These are phyloP conservation scores for Anoplius nigerrimus DNA, from an alignment of 2,888 invertebrate genomes.

Conservation along the genomic window DNA sequence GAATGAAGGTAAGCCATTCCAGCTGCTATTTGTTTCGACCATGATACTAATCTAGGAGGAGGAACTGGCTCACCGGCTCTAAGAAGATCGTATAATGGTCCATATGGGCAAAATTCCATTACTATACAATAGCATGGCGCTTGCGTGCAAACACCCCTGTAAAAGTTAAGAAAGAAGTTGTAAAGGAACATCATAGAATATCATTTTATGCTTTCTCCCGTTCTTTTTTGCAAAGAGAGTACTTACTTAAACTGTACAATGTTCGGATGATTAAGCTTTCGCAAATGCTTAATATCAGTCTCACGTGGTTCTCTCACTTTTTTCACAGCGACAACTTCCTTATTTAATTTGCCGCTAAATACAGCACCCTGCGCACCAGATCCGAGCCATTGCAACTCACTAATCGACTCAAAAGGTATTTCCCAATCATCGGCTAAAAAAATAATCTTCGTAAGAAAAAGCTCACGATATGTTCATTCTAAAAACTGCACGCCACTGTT, in stretches of 20 bases:
- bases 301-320: conserved; percentile 94
- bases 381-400: conserved; percentile 92
- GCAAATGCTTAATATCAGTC: conserved; percentile 93
- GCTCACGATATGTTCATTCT: no score
- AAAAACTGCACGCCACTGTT: no score
- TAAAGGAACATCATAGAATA: background rate
- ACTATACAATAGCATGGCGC: conserved; percentile 95
- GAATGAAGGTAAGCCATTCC: conserved; percentile 98
- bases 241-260: conserved; percentile 88
- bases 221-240: no score
- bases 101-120: conserved; percentile 99
- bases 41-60: conserved; percentile 90
- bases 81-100: conserved; percentile 94
- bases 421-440: conserved; percentile 90
- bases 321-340: conserved; percentile 95
- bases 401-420: conserved; percentile 93
- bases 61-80: conserved; percentile 89
- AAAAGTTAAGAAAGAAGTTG: conserved; percentile 38
- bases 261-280: conserved; percentile 96
- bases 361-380: conserved; percentile 98
- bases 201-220: background rate
- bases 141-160: conserved; percentile 94
- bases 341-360: conserved; percentile 89
- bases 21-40: conserved; percentile 96
- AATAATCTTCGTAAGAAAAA: no score